Percentiles rank a stretch among this genome's conserved stretches.
phyloP scores from a whole-genome alignment of 2,797 vertebrate genomes.

The Poeciliopsis gracilis region DNA sequence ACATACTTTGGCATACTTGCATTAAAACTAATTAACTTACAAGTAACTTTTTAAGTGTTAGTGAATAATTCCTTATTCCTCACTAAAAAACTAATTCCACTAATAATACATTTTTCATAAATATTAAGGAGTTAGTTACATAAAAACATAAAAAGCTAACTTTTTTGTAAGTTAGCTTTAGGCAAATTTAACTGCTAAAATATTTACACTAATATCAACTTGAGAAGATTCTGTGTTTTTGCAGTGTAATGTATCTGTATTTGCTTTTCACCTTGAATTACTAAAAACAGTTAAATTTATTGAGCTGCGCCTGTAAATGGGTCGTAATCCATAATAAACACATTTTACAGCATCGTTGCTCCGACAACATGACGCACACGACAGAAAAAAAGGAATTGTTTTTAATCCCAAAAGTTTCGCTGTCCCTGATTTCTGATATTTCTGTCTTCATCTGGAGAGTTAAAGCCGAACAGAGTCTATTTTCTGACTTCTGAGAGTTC shows the following conservation, averaged over 20 bases:
- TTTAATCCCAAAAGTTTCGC: conserved; percentile 30
- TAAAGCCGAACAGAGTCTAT: conserved; percentile 63
- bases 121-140: too few relatives aligned
- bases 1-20: too few relatives aligned
- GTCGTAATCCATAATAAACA: not conserved
- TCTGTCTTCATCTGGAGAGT: conserved; percentile 59
- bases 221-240: too few relatives aligned
- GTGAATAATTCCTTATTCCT: too few relatives aligned
- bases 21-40: too few relatives aligned
- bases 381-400: conserved; percentile 19
- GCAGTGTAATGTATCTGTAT: not conserved
- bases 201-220: too few relatives aligned
- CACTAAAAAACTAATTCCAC: too few relatives aligned
- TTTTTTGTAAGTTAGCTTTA: too few relatives aligned
- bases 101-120: too few relatives aligned
- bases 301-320: not conserved
- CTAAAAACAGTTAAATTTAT: not conserved
- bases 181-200: too few relatives aligned
- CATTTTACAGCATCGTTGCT: not conserved
- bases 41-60: too few relatives aligned
- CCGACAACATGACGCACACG: conserved; percentile 18
- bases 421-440: conserved; percentile 66
- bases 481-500: conserved; percentile 63
- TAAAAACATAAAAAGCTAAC: too few relatives aligned
- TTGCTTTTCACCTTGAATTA: not conserved